These are phyloP conservation scores for Iguana delicatissima DNA, from an alignment of 2,797 vertebrate species.

Conservation along the genomic window DNA sequence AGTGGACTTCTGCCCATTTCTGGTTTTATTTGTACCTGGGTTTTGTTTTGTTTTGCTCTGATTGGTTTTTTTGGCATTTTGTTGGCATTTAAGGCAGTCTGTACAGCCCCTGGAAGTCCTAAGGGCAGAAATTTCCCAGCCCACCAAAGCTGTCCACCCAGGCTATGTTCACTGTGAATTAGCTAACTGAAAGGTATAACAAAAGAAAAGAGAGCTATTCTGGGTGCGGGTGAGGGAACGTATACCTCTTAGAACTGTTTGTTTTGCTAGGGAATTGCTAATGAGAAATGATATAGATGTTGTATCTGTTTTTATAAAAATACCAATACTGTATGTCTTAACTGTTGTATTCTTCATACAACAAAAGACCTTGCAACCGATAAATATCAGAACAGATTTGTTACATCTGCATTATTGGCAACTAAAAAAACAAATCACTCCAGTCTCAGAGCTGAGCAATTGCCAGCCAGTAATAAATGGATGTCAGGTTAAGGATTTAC, in stretches of 20 bases:
- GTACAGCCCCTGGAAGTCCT: too few relatives aligned
- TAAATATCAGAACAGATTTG: slow-evolving; percentile 75
- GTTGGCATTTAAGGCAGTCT: too few relatives aligned
- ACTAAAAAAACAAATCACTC: slow-evolving; percentile 67
- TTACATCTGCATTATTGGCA: slow-evolving; percentile 74
- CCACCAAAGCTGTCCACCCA: not conserved
- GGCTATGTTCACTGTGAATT: not conserved
- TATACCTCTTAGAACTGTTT: not conserved
- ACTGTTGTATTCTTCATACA: slow-evolving; percentile 68
- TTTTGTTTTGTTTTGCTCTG: too few relatives aligned
- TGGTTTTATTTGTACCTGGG: too few relatives aligned
- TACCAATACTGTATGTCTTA: slow-evolving; percentile 47
- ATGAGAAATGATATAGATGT: slow-evolving; percentile 57
- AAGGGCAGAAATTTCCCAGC: too few relatives aligned
- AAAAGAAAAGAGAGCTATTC: not conserved
- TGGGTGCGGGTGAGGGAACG: not conserved
- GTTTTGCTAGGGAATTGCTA: slow-evolving; percentile 24
- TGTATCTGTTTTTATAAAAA: slow-evolving; percentile 58
- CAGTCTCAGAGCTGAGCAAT: slow-evolving; percentile 63
- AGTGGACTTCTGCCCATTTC: too few relatives aligned
- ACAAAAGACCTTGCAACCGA: slow-evolving; percentile 68
- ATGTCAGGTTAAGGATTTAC: slow-evolving; percentile 73
- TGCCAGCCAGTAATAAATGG: slow-evolving; percentile 70
- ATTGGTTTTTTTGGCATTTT: too few relatives aligned
- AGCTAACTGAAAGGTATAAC: not conserved